Conservation (phyloP, 2,888 invertebrate genomes). For the Parnassius smintheus region DNA sequence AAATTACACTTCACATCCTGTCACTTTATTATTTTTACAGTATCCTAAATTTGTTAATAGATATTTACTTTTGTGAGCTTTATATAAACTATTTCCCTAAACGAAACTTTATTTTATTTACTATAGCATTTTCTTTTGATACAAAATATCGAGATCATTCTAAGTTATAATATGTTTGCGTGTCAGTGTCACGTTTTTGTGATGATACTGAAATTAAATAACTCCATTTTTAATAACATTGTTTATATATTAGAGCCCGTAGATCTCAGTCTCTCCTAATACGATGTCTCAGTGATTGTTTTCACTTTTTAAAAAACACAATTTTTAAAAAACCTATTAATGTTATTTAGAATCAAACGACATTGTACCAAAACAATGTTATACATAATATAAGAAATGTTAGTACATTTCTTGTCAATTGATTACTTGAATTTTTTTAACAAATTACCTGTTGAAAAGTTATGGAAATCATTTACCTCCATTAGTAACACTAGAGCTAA, state of each 20-base stretch:
- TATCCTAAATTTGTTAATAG: no score
- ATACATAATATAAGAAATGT: conserved; percentile 67
- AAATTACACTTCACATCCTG: no score
- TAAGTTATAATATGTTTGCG: no score
- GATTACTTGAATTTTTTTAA: conserved; percentile 83
- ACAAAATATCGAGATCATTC: no score
- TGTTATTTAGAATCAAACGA: conserved; percentile 43
- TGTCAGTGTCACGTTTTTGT: no score
- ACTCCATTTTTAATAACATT: no score
- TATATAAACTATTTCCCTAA: no score
- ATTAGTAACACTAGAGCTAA: conserved; percentile 98
- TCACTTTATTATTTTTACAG: no score
- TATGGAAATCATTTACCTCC: conserved; percentile 97
- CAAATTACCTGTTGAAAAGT: conserved; percentile 88
- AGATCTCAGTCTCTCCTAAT: conserved; percentile 28
- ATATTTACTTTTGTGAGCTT: no score
- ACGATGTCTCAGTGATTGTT: conserved; percentile 60
- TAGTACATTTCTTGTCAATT: conserved; percentile 59
- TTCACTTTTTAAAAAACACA: conserved; percentile 48
- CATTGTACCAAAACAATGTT: conserved; percentile 43
- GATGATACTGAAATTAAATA: no score
- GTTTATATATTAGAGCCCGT: conserved; percentile 9
- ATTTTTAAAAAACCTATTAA: conserved; percentile 52
- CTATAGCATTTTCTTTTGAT: no score
- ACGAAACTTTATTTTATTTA: no score